A percentile compares a stretch with the other conserved stretches of the same genome.
Conservation (phyloP, 2,888 invertebrate species). For the Zonitis immaculata region DNA sequence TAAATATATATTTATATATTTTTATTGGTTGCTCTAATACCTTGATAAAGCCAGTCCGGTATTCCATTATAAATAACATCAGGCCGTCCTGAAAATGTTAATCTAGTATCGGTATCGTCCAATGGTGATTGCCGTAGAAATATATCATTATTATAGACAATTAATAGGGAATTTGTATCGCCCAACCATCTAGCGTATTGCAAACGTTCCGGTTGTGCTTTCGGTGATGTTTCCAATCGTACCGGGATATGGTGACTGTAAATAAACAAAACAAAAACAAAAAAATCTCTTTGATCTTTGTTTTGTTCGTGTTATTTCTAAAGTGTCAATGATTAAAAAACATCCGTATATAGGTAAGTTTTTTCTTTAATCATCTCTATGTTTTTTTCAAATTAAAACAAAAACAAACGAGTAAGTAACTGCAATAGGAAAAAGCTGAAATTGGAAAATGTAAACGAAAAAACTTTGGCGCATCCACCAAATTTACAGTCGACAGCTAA, state of each 20-base stretch:
- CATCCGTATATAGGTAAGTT: background rate
- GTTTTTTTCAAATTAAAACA: too few relatives aligned
- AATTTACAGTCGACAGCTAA: background rate
- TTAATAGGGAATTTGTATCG: constrained; percentile 68
- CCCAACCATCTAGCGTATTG: constrained; percentile 84
- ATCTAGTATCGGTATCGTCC: constrained; percentile 61
- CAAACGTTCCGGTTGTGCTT: constrained; percentile 65
- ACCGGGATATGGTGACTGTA: constrained; percentile 79
- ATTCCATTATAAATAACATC: constrained; percentile 86
- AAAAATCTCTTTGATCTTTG: background rate
- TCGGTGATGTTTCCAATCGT: constrained; percentile 69
- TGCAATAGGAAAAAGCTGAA: too few relatives aligned
- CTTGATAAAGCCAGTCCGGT: constrained; percentile 96
- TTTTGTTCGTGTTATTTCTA: background rate
- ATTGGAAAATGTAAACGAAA: too few relatives aligned
- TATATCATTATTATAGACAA: constrained; percentile 86
- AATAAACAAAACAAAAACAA: constrained; percentile 13
- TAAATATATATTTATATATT: too few relatives aligned
- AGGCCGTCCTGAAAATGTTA: constrained; percentile 73
- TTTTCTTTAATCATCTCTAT: background rate
- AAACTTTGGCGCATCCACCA: background rate
- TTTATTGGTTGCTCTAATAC: too few relatives aligned
- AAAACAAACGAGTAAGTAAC: too few relatives aligned
- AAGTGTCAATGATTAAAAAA: background rate
- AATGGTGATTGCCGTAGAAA: constrained; percentile 73